Evolutionary conservation across 2,113 vertebrate genomes (phyloP).

Genomic region (Tyrannus savana): DNA sequence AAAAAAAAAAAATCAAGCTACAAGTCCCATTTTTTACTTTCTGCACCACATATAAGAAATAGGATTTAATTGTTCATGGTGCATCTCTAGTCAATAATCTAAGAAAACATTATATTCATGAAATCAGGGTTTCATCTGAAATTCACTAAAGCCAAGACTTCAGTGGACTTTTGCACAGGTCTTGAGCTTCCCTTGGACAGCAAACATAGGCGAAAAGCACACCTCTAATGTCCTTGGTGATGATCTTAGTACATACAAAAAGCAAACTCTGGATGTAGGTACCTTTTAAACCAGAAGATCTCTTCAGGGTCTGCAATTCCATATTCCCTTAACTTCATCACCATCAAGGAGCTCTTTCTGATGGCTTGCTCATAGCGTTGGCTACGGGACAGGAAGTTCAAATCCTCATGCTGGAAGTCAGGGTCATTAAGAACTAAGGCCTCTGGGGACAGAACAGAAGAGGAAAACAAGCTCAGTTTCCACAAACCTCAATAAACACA

Average conservation of each 20-base stretch:
- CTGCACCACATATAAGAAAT: neutral
- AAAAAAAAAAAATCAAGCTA: neutral
- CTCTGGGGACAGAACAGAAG: slow-evolving; percentile 74
- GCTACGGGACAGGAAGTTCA: slow-evolving; percentile 92
- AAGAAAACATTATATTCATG: neutral
- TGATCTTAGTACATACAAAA: neutral
- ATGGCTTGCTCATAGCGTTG: slow-evolving; percentile 91
- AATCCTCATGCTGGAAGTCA: slow-evolving; percentile 87
- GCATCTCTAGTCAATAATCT: neutral
- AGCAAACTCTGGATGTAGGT: neutral
- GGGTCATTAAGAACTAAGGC: slow-evolving; percentile 86
- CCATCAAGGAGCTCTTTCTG: slow-evolving; percentile 88
- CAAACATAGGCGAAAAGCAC: neutral
- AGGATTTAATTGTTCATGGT: neutral
- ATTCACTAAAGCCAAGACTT: neutral
- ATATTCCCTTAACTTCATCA: slow-evolving; percentile 87
- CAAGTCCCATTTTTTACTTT: neutral
- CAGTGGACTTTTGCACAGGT: neutral
- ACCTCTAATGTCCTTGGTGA: neutral
- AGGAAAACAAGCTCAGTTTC: neutral
- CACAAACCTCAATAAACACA: neutral
- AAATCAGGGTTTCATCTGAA: neutral
- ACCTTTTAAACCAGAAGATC: slow-evolving; percentile 93
- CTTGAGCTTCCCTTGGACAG: neutral
- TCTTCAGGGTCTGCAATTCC: slow-evolving; percentile 92